These are phyloP conservation scores for Oreotrochilus melanogaster DNA, from an alignment of 2,113 vertebrate species.

Conservation along the genomic window DNA sequence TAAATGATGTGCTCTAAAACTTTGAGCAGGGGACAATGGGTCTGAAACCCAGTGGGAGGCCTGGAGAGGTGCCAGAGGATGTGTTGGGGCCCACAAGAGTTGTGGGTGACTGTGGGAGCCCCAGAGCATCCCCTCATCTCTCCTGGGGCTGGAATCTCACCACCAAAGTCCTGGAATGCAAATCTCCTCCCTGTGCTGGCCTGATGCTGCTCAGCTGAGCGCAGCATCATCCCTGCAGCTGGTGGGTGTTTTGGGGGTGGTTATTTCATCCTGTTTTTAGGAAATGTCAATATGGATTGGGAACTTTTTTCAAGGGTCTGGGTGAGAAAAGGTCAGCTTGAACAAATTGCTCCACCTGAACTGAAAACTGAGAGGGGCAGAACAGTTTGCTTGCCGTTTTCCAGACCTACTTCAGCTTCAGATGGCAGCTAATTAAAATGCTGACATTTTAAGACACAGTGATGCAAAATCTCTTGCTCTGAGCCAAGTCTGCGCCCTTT, in stretches of 20 bases:
- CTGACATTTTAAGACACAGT: constrained; percentile 56
- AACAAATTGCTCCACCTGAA: constrained; percentile 34
- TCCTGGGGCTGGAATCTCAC: not conserved
- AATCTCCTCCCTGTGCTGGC: not conserved
- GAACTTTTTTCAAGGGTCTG: not conserved
- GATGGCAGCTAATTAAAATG: constrained; percentile 60
- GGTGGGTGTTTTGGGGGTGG: not conserved
- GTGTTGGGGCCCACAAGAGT: too few species aligned
- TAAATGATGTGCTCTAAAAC: not conserved
- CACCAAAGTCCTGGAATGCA: accelerated
- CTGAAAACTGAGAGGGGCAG: not conserved
- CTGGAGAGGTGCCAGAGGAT: too few species aligned
- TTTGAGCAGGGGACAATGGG: not conserved
- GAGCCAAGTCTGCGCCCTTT: constrained; percentile 63
- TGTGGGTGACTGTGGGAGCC: too few species aligned
- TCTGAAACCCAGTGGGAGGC: too few species aligned
- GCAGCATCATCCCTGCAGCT: not conserved
- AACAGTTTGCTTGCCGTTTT: not conserved
- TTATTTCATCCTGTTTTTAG: constrained; percentile 8
- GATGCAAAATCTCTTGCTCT: constrained; percentile 34
- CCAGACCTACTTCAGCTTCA: constrained; percentile 14
- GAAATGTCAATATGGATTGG: not conserved
- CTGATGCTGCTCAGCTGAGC: not conserved
- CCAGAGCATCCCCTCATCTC: too few species aligned
- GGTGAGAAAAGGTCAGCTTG: constrained; percentile 41